Evolutionary conservation across 1,140 invertebrate species (phyloP).

Genomic region (Nymphalis io): DNA sequence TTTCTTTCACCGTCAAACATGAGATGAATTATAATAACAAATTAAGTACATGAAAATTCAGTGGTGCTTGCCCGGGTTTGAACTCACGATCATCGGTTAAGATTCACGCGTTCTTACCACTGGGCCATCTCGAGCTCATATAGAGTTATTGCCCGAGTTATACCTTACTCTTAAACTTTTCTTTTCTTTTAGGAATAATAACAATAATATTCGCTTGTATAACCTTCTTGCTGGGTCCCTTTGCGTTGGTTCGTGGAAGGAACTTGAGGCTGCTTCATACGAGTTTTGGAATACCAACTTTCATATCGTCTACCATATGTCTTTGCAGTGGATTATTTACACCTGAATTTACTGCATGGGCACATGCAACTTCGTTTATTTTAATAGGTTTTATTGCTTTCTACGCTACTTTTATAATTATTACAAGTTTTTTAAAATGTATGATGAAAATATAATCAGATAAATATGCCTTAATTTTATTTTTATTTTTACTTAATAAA

Average conservation of each 20-base stretch:
- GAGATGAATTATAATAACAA: too few relatives aligned
- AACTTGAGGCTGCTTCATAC: constrained; percentile 42
- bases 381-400: constrained; percentile 47
- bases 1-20: too few relatives aligned
- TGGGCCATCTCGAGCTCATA: too few relatives aligned
- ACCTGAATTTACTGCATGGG: constrained; percentile 41
- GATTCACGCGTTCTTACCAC: too few relatives aligned
- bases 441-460: constrained; percentile 41
- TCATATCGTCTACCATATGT: constrained; percentile 49
- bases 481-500: constrained; percentile 7
- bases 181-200: constrained; percentile 42
- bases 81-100: too few relatives aligned
- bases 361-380: constrained; percentile 33
- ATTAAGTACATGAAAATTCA: too few relatives aligned
- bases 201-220: constrained; percentile 34
- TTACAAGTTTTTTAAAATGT: constrained; percentile 50
- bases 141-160: too few relatives aligned
- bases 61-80: too few relatives aligned
- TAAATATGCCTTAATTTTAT: neutral
- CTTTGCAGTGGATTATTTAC: constrained; percentile 43
- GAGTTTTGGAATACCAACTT: constrained; percentile 47
- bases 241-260: constrained; percentile 32
- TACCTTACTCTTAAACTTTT: too few relatives aligned
- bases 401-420: constrained; percentile 45
- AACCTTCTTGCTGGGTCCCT: constrained; percentile 38